These are phyloP conservation scores for Jaculus jaculus DNA, from an alignment of 2,113 vertebrate species.

Conservation along the genomic window DNA sequence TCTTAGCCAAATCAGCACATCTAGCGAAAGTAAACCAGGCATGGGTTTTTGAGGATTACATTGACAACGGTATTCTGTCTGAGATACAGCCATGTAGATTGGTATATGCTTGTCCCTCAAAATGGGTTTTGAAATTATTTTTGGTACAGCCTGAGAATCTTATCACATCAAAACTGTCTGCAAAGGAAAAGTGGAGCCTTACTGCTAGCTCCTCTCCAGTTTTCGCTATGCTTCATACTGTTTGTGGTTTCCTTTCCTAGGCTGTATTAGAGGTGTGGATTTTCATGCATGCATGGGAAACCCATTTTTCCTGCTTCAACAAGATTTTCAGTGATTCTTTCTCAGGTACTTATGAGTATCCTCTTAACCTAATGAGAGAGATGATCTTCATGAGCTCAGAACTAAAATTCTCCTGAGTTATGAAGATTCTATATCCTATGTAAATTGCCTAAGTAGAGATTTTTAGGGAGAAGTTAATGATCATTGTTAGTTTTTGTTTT, in stretches of 20 bases:
- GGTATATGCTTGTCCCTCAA: constrained; percentile 45
- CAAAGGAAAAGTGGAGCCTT: neutral
- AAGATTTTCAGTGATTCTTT: constrained; percentile 59
- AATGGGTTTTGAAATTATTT: constrained; percentile 49
- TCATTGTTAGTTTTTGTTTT: constrained; percentile 14
- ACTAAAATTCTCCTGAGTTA: constrained; percentile 61
- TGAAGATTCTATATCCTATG: constrained; percentile 39
- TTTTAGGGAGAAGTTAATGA: constrained; percentile 46
- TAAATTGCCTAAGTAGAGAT: constrained; percentile 49
- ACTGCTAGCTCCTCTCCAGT: neutral
- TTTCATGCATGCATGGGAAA: constrained; percentile 43
- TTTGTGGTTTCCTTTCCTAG: neutral
- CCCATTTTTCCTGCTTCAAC: neutral
- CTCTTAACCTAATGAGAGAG: constrained; percentile 13
- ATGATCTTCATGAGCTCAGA: constrained; percentile 53
- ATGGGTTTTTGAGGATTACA: constrained; percentile 42
- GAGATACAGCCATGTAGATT: neutral
- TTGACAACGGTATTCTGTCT: neutral
- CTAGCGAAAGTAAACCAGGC: constrained; percentile 35
- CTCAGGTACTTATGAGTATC: constrained; percentile 69
- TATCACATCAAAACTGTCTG: neutral
- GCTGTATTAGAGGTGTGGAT: neutral
- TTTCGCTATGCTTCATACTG: neutral
- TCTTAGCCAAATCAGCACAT: constrained; percentile 51
- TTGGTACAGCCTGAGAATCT: constrained; percentile 49